phyloP scores from a whole-genome alignment of 2,113 vertebrate genomes.

The Saimiri boliviensis region DNA sequence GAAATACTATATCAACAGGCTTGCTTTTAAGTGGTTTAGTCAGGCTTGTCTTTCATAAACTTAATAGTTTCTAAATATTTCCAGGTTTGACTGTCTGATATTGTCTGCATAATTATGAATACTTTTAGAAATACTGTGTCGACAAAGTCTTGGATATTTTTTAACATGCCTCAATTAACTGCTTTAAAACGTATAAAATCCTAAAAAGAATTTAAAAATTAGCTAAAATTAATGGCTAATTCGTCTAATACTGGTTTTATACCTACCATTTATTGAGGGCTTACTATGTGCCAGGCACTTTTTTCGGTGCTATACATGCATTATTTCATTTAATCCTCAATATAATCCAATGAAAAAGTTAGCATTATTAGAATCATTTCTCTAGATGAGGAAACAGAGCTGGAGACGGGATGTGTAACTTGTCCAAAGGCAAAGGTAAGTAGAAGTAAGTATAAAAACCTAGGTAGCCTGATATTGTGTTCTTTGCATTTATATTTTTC shows the following conservation, averaged over 20 bases:
- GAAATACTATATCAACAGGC: not conserved
- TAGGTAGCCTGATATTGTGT: not conserved
- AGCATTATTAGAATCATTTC: not conserved
- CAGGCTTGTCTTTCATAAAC: constrained; percentile 13
- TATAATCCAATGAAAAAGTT: not conserved
- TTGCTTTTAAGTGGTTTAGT: constrained; percentile 38
- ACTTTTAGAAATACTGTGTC: not conserved
- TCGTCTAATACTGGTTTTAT: not conserved
- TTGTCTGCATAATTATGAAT: constrained; percentile 34
- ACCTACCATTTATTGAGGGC: not conserved
- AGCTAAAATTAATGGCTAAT: not conserved
- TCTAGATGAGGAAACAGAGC: not conserved
- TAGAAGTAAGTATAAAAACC: not conserved
- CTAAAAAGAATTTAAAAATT: constrained; percentile 37
- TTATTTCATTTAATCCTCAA: constrained; percentile 1
- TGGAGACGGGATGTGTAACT: not conserved
- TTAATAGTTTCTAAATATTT: constrained; percentile 58
- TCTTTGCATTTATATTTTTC: not conserved
- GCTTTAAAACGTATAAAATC: not conserved
- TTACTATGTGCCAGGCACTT: not conserved
- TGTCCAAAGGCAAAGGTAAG: not conserved
- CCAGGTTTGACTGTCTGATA: constrained; percentile 13
- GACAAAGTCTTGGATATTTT: constrained; percentile 37
- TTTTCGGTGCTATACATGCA: not conserved
- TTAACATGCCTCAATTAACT: not conserved